Evolutionary conservation across 2,797 vertebrate species (phyloP).

Genomic region (Valencia hispanica): DNA sequence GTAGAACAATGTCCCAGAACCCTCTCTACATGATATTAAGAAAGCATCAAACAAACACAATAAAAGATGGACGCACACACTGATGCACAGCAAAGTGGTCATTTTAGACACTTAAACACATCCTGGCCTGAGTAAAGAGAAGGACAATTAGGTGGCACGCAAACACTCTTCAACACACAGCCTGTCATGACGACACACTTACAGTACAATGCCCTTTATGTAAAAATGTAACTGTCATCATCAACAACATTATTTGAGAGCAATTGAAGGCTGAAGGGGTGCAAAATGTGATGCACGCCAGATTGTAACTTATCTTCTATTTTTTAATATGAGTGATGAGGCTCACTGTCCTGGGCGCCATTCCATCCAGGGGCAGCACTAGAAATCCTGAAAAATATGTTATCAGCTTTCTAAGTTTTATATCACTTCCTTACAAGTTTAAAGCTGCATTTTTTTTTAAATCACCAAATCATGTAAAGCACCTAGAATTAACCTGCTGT

Average conservation of each 20-base stretch:
- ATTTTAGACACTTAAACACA: conserved; percentile 13
- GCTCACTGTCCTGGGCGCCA: not conserved
- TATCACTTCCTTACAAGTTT: not conserved
- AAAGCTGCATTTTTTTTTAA: too few relatives aligned
- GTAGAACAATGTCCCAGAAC: conserved; percentile 54
- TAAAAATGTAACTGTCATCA: not conserved
- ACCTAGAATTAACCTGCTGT: too few relatives aligned
- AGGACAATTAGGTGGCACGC: conserved; percentile 22
- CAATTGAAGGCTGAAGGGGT: not conserved
- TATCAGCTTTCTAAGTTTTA: not conserved
- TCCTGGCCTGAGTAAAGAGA: conserved; percentile 28
- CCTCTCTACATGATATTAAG: conserved; percentile 17
- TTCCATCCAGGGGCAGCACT: not conserved
- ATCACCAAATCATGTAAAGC: too few relatives aligned
- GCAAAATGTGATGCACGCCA: not conserved
- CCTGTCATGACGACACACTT: conserved; percentile 1
- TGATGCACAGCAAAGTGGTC: conserved; percentile 9
- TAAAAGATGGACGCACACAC: not conserved
- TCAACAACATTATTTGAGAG: too few relatives aligned
- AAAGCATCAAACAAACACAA: conserved; percentile 16
- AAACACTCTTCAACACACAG: conserved; percentile 19
- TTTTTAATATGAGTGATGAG: not conserved
- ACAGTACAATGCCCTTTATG: not conserved
- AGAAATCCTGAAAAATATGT: not conserved
- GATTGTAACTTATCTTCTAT: too few relatives aligned